Evolutionary conservation across 2,797 vertebrate genomes (phyloP).

Genomic region (Chiloscyllium punctatum): DNA sequence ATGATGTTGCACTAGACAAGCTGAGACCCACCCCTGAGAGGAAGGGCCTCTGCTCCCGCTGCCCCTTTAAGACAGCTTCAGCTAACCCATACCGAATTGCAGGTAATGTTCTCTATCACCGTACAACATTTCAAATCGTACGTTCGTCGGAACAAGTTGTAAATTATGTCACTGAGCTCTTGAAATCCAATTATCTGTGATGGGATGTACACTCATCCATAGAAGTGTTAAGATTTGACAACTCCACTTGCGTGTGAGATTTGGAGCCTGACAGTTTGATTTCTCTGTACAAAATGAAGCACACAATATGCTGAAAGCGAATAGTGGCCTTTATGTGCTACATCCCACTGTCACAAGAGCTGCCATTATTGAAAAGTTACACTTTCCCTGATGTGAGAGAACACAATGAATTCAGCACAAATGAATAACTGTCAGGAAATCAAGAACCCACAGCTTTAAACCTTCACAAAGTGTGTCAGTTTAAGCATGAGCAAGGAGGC

Average conservation of each 20-base stretch:
- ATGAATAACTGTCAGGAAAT: neutral
- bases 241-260: neutral
- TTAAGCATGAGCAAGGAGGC: neutral
- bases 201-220: neutral
- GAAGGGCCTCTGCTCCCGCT: no score
- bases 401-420: neutral
- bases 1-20: no score
- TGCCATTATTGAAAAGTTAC: neutral
- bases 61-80: neutral
- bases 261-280: neutral
- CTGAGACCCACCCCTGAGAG: no score
- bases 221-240: neutral
- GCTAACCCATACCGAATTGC: no score
- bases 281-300: neutral
- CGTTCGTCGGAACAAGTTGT: neutral
- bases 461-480: no score
- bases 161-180: constrained; percentile 1
- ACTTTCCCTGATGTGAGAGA: neutral
- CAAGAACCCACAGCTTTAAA: neutral
- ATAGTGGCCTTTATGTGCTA: neutral
- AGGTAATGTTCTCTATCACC: neutral
- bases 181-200: constrained; percentile 33
- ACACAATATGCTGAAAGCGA: neutral
- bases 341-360: neutral
- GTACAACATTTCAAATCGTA: neutral